phyloP scores from a whole-genome alignment of 2,797 vertebrate species.

The Aulostomus chinensis region DNA sequence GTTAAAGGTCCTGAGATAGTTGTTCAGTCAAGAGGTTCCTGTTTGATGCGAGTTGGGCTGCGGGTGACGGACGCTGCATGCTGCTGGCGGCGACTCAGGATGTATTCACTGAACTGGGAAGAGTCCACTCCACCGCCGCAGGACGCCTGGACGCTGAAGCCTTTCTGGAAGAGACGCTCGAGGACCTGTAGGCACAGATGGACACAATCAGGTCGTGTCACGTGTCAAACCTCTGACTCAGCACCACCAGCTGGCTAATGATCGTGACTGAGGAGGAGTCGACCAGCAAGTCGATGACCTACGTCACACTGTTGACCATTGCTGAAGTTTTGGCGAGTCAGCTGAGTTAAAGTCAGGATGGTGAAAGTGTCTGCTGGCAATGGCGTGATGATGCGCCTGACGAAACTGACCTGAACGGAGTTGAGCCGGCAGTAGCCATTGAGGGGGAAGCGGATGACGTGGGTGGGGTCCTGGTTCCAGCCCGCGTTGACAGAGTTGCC shows the following conservation, averaged over 20 bases:
- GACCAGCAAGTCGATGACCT: too few relatives aligned
- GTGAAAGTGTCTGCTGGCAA: too few relatives aligned
- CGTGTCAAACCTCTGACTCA: too few relatives aligned
- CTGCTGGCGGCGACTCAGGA: conserved; percentile 85
- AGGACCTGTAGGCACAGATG: conserved; percentile 79
- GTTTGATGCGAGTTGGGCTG: conserved; percentile 89
- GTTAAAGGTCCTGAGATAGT: background rate
- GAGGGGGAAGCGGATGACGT: conserved; percentile 97
- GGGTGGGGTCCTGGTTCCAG: conserved; percentile 99
- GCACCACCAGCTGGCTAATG: too few relatives aligned
- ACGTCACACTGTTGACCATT: too few relatives aligned
- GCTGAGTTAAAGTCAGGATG: too few relatives aligned
- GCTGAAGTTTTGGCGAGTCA: too few relatives aligned
- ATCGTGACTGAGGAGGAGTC: too few relatives aligned
- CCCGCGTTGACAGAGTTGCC: conserved; percentile 98
- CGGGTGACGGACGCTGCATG: conserved; percentile 72
- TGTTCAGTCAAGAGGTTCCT: conserved; percentile 89
- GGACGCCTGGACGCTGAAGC: conserved; percentile 86
- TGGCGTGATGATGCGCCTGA: too few relatives aligned
- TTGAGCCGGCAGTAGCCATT: conserved; percentile 98
- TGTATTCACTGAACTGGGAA: conserved; percentile 92
- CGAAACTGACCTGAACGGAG: conserved; percentile 99
- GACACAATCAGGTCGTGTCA: background rate
- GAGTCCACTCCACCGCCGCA: conserved; percentile 91
- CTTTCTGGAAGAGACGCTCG: conserved; percentile 89